Percentiles rank a stretch among this genome's conserved stretches.
phyloP scores from a whole-genome alignment of 2,113 vertebrate species.

The human region DNA sequence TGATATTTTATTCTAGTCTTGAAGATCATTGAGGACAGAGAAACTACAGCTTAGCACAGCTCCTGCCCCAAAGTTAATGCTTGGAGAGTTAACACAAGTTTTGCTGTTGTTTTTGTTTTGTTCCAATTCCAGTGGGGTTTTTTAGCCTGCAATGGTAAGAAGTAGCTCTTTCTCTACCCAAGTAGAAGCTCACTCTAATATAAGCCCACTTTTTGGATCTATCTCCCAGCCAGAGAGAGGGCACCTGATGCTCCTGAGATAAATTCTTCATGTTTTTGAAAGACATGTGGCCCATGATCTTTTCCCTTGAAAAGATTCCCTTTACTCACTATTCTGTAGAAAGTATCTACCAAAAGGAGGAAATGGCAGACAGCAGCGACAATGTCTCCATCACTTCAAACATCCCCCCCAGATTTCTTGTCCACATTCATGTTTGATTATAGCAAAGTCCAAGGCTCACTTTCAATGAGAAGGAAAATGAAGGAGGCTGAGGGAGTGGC shows the following conservation, averaged over 20 bases:
- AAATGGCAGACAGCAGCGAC: neutral
- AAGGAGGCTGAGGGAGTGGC: neutral
- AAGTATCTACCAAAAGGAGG: neutral
- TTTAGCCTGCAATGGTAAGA: neutral
- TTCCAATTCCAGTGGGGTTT: neutral
- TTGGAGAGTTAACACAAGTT: neutral
- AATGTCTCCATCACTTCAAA: neutral
- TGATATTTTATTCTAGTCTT: neutral
- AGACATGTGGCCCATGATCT: neutral
- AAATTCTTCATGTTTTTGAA: neutral
- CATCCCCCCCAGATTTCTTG: neutral
- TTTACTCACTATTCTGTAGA: neutral
- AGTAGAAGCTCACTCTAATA: neutral
- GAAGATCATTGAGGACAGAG: neutral
- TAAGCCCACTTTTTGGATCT: neutral
- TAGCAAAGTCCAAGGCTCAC: neutral
- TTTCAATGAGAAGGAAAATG: neutral
- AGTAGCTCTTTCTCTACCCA: neutral
- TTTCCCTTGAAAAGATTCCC: neutral
- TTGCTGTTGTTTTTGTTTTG: neutral
- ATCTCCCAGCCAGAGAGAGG: neutral
- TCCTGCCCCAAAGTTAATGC: neutral
- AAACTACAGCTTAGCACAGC: neutral
- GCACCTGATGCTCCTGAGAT: neutral
- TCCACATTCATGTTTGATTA: neutral